Evolutionary conservation across 1,140 invertebrate species (phyloP).

Genomic region (Drusus annulatus): DNA sequence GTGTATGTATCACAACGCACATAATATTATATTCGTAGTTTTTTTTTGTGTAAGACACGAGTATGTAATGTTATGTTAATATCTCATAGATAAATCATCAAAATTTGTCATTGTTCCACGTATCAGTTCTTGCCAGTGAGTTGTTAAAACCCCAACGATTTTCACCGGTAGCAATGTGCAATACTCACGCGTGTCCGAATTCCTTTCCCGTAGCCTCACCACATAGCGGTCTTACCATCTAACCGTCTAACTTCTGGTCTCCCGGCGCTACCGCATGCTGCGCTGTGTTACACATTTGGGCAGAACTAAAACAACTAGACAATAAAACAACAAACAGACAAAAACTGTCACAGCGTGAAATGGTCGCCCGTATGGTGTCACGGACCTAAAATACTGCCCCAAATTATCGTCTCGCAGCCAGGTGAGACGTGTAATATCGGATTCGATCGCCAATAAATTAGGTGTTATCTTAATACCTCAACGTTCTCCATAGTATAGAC

Average conservation of each 20-base stretch:
- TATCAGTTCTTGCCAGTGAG: not conserved
- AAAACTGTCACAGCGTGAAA: constrained; percentile 10
- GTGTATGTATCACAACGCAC: not conserved
- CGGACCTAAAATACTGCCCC: constrained; percentile 12
- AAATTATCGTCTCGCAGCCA: constrained; percentile 18
- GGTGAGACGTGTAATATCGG: constrained; percentile 27
- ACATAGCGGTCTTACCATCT: not conserved
- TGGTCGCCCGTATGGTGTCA: constrained; percentile 24
- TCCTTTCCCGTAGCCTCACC: not conserved
- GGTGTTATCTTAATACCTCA: constrained; percentile 4
- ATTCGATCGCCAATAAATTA: constrained; percentile 44
- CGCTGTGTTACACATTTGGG: constrained; percentile 30
- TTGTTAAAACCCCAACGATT: not conserved
- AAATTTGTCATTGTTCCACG: not conserved
- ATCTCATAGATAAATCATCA: not conserved
- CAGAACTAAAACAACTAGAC: constrained; percentile 24
- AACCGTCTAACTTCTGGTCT: too few species aligned
- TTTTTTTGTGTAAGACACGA: not conserved
- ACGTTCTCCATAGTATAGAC: not conserved
- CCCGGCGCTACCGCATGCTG: constrained; percentile 4
- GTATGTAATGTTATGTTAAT: not conserved
- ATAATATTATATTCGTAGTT: not conserved
- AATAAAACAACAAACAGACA: not conserved
- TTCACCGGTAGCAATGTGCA: not conserved
- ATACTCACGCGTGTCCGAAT: constrained; percentile 6